phyloP scores from a whole-genome alignment of 2,113 vertebrate species.

The Chaetodon auriga region DNA sequence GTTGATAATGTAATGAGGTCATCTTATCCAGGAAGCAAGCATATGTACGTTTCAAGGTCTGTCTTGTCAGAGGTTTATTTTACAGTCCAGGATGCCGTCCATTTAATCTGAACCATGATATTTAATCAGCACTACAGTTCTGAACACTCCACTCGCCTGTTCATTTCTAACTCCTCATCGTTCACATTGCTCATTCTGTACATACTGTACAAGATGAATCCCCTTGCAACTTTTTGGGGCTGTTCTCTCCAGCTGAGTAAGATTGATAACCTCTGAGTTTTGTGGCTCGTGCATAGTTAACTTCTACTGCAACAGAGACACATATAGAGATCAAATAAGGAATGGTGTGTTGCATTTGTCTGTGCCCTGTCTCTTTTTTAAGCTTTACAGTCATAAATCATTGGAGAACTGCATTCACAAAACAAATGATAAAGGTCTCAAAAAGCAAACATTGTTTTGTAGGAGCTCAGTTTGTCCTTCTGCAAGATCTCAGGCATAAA shows the following conservation, averaged over 20 bases:
- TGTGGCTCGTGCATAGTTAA: neutral
- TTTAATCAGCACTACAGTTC: neutral
- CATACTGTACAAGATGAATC: neutral
- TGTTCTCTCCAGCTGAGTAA: neutral
- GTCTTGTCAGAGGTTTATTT: neutral
- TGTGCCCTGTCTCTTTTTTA: neutral
- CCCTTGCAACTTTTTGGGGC: neutral
- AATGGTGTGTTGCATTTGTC: neutral
- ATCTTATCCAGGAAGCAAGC: neutral
- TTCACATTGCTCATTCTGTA: neutral
- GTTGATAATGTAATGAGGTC: neutral
- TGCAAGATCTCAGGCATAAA: neutral
- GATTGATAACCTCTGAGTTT: neutral
- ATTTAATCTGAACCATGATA: neutral
- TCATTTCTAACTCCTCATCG: neutral
- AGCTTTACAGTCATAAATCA: neutral
- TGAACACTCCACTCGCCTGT: neutral
- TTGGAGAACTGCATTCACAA: neutral
- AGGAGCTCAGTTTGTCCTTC: neutral
- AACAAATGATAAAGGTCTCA: slow-evolving; percentile 23
- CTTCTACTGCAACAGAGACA: neutral
- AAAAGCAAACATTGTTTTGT: neutral
- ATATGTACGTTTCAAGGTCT: neutral
- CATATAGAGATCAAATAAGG: neutral
- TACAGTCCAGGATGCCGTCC: neutral